Base-by-base conservation (phyloP, 2,113 vertebrate species). In the Cryptomyrus ogoouensis region DNA sequence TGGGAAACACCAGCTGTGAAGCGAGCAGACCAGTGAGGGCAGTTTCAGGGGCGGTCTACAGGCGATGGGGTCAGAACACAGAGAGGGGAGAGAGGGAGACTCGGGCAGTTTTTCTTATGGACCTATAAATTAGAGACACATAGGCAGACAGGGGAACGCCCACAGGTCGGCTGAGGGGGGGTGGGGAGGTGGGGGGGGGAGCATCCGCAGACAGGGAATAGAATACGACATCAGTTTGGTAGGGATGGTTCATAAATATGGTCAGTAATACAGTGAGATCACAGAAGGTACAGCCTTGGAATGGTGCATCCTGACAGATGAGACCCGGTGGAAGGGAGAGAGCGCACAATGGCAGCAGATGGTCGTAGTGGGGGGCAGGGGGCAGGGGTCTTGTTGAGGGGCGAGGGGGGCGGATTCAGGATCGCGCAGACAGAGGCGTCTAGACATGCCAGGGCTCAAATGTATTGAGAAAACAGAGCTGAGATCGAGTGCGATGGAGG, bases 311-410 rank as follows among this genome's bases (percentile, higher is more conserved):
- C 92, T 90, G 93, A 95, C 94, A 95, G 95, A 96, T 95, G 96
- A 95, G 93, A 95, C 95, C 95, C 95, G 95, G 94, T 94, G 95
- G 95, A 94, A 95, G 96, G 96, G 96, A 95, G 95, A 96, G 95
- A 94, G 95, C 95, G 94, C 96, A 98, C 98, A 98, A 99, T 99
- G 98, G 98, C 95, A 98, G 98, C 97, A 98, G 97, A 96, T 97
- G 96, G 93, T 91, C 84, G 74, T 52, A 35, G 83, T 21, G 53
- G 87, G 19, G 92, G 86, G 83, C 90, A 74, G 91, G 89, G 89
- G 58, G 8, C 24, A 10, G 24, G 62, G 89, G 89, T 31, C 62
- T 91, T 49, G 35, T 83, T 70, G 19, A 10, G 91, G 47, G 46
- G 91, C 66, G 87, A 88, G 89, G 83, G 87, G 92, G 90, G 88